phyloP scores from a whole-genome alignment of 2,113 vertebrate species.

The Cyanoliseus patagonus region DNA sequence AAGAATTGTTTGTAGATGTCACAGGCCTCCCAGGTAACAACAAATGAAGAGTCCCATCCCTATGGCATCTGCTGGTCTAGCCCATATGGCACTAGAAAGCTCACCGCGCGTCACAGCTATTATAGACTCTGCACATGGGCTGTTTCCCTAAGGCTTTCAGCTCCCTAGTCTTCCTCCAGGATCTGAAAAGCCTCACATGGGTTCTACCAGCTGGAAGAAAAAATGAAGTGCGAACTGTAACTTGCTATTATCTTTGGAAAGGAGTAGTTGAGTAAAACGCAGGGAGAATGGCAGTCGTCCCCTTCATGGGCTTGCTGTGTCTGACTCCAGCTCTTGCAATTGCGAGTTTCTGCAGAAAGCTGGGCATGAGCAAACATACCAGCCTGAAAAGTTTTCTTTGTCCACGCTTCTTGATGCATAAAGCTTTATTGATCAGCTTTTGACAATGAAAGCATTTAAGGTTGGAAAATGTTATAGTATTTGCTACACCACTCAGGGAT shows the following conservation, averaged over 20 bases:
- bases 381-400: neutral
- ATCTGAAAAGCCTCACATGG: neutral
- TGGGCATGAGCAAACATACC: neutral
- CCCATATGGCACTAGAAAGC: neutral
- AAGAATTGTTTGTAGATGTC: neutral
- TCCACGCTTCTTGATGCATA: neutral
- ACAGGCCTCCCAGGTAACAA: neutral
- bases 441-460: neutral
- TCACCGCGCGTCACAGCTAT: neutral
- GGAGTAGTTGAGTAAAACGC: rapidly evolving
- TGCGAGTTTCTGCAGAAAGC: neutral
- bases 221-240: rapidly evolving
- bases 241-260: neutral
- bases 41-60: neutral
- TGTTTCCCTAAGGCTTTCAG: neutral
- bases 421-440: neutral
- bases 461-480: neutral
- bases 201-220: constrained; percentile 5
- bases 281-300: neutral
- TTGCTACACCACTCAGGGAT: neutral
- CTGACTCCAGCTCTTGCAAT: neutral
- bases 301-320: rapidly evolving
- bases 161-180: neutral
- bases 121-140: neutral
- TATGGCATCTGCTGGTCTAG: rapidly evolving